Base-by-base conservation (phyloP, 2,888 invertebrate species). In the Lithophane socia region DNA sequence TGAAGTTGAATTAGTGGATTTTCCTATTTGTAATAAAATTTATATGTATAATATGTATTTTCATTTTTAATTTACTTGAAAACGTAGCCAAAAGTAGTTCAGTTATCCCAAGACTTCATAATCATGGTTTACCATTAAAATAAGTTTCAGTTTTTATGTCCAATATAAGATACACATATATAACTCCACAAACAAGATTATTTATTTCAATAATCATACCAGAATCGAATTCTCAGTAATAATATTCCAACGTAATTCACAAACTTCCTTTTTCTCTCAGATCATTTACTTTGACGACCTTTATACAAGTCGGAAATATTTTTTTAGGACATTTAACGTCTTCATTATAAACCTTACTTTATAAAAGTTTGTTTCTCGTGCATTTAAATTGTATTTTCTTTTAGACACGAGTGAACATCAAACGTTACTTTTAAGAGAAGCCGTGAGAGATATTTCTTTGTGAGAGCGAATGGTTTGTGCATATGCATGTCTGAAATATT, bases 301-400 rank as follows among this genome's bases (percentile, higher is more conserved):
- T 58, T 52, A 13, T 8, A 47, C 7, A 64, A 65, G 4, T 4
- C 3, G 42, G 60, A 70, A 56, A 82, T 77, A 77, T 82, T 81
- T 77, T 72, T 54, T 72, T 81, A 52, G 65, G 65, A 56, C 77
- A 56, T 44, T 68, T 24, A 71, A 70, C 47, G 18, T 72, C 54
- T 67, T 68, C 9, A 80, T 80, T 71, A 80, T 3, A 67, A 71
- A 60, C 24, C 29, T 76, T 77, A 21, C 47, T 73, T 47, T 37
- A 69, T 52, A 47, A 49, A 74, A 60, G 29, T 78, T 69, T 60
- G 9, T 70, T 64, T 16, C 69, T 80, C 80, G 79, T 85, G 85
- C 83, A 83, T 85, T 87, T 88, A 90, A 90, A 91, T 82, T 88
- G 88, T 85, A 29, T 83, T 79, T 83, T 76, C 61, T 21, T 65